Evolutionary conservation across 1,140 invertebrate species (phyloP).

Genomic region (Argopecten irradians): DNA sequence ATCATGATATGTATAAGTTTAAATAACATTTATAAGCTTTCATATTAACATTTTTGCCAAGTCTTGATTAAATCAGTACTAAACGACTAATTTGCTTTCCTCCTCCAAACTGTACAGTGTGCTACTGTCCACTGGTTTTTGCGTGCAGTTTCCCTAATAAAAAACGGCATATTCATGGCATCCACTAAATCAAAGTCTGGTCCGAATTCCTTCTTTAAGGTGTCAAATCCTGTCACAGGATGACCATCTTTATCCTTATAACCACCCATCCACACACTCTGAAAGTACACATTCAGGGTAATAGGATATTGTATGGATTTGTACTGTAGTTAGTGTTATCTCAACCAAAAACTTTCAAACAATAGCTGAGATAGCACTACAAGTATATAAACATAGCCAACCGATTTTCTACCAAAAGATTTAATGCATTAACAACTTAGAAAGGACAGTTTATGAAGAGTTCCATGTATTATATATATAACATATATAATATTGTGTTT

Average conservation of each 20-base stretch:
- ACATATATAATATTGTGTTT: too few relatives aligned
- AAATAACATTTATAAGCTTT: not conserved
- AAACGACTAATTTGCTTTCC: conserved; percentile 52
- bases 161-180: conserved; percentile 74
- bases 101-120: conserved; percentile 75
- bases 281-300: conserved; percentile 37
- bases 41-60: not conserved
- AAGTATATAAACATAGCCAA: not conserved
- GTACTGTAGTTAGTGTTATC: not conserved
- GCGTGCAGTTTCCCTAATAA: conserved; percentile 75
- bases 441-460: too few relatives aligned
- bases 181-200: conserved; percentile 70
- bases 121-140: conserved; percentile 77
- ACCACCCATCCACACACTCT: conserved; percentile 75
- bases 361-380: not conserved
- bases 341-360: not conserved
- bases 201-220: conserved; percentile 68
- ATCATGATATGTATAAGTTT: not conserved
- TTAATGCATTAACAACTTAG: too few relatives aligned
- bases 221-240: conserved; percentile 68
- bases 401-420: not conserved
- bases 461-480: too few relatives aligned
- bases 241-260: conserved; percentile 66
- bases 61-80: not conserved
- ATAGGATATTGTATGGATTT: not conserved